Conservation (phyloP, 2,888 invertebrate species). For the Halictus ligatus region DNA sequence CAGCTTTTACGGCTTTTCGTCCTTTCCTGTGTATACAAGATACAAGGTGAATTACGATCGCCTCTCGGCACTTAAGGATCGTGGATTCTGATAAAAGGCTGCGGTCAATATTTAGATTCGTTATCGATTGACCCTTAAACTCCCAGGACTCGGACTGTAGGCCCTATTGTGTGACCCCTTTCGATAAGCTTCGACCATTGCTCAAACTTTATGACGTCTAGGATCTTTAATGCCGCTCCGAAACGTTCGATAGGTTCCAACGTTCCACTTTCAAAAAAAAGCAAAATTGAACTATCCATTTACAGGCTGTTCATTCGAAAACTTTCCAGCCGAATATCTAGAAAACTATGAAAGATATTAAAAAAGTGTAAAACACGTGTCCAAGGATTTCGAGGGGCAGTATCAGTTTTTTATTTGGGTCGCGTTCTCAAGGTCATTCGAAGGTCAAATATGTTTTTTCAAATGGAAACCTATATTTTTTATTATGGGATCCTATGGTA, state of each 20-base stretch:
- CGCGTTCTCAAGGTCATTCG: too few species aligned
- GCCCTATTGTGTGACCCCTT: background rate
- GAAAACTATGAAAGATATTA: too few species aligned
- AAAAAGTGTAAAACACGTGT: too few species aligned
- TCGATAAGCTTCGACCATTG: background rate
- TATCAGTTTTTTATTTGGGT: too few species aligned
- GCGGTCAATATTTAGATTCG: constrained; percentile 57
- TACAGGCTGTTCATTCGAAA: too few species aligned
- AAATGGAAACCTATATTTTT: too few species aligned
- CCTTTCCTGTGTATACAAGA: constrained; percentile 29
- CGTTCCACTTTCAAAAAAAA: background rate
- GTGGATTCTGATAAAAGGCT: constrained; percentile 48
- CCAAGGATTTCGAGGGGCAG: too few species aligned
- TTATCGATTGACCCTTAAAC: constrained; percentile 68
- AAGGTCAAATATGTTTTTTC: too few species aligned
- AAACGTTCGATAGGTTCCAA: background rate
- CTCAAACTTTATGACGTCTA: background rate
- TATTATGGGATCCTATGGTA: too few species aligned
- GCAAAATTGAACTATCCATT: too few species aligned
- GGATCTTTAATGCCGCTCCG: background rate
- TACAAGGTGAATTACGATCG: constrained; percentile 48
- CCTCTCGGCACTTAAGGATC: constrained; percentile 26
- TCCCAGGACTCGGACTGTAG: constrained; percentile 1
- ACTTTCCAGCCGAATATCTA: too few species aligned
- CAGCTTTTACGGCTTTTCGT: constrained; percentile 41